Conservation (phyloP, 1,140 invertebrate species). For the Mya arenaria region DNA sequence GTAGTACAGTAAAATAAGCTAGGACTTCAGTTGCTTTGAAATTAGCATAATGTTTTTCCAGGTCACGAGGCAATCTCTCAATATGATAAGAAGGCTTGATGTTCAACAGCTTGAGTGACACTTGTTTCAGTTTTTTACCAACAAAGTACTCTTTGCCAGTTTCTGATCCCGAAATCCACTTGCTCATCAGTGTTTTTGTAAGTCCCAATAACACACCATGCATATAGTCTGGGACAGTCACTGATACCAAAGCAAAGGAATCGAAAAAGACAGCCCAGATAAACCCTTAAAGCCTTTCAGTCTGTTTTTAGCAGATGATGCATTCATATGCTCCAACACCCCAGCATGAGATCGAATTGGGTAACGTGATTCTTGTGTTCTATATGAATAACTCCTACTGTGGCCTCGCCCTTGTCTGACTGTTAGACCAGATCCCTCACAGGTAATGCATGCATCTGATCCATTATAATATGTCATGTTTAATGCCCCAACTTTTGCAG, state of each 20-base stretch:
- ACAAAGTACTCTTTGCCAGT: constrained; percentile 25
- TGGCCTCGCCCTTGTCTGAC: constrained; percentile 50
- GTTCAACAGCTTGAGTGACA: neutral
- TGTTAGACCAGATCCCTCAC: constrained; percentile 51
- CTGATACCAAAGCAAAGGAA: constrained; percentile 29
- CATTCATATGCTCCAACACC: constrained; percentile 12
- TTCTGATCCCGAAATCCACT: constrained; percentile 40
- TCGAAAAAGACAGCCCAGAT: constrained; percentile 20
- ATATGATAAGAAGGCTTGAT: constrained; percentile 19
- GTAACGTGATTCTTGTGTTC: constrained; percentile 4
- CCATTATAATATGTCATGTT: constrained; percentile 62
- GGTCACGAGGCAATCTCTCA: constrained; percentile 17
- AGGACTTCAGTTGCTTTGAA: constrained; percentile 36
- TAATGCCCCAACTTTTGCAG: constrained; percentile 39
- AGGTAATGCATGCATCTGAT: constrained; percentile 40
- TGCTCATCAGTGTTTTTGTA: constrained; percentile 34
- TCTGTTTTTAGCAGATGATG: constrained; percentile 20
- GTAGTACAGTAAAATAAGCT: constrained; percentile 28
- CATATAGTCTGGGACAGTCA: constrained; percentile 41
- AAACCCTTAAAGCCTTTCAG: constrained; percentile 37
- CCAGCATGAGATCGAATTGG: neutral
- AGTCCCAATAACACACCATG: constrained; percentile 30
- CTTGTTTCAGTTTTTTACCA: constrained; percentile 11
- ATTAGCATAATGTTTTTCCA: constrained; percentile 47
- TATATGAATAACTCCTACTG: constrained; percentile 53